Evolutionary conservation across 2,113 vertebrate genomes (phyloP), one percentile per base, ranked within the genome.

Genomic region (Lynx canadensis): DNA sequence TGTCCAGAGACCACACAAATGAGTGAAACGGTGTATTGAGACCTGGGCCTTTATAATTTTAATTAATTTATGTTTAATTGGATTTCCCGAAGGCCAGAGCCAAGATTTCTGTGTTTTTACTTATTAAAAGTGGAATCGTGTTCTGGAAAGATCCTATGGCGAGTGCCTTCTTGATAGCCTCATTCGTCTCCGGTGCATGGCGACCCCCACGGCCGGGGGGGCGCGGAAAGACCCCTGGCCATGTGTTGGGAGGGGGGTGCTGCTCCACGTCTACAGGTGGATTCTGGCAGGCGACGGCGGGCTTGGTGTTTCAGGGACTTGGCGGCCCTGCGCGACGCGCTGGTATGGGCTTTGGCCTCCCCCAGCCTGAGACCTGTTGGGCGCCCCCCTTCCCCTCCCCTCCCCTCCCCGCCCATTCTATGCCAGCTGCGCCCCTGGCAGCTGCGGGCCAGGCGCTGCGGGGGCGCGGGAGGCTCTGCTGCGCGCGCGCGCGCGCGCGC

Each of bases 341-440:
- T 45, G 85, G 48, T 38, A 79, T 16, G 88, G 65, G 69, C 84
- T 66, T 50, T 57, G 73, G 95, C 45, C 63, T 50, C 79, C 38
- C 79, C 23, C 10, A 4, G 85, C 60, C 33, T 11, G 71, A 82
- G 93, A 98, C 98, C 95, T 97, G 97, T 97, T 94, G 97, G 91
- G 65, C 66, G 16, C 65, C 63, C 82, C 18, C 48, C 60, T 60
- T 45, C 80, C 21, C n/a, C 41, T 45, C 41, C 41, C 41, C 41
- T 41, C 63, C 82, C 23, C 55, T 8, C n/a, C 63, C 41, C 36
- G 5, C 65, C 57, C 76, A 1, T 33, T 52, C 52, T 19, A 1
- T 50, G 82, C 84, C 95, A 94, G 88, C 82, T 84, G 66, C 57
- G 89, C 60, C 69, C 36, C 68, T 38, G 76, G 94, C 97, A 97